These are phyloP conservation scores for Campaea margaritaria DNA, from an alignment of 2,888 invertebrate species.

Conservation along the genomic window DNA sequence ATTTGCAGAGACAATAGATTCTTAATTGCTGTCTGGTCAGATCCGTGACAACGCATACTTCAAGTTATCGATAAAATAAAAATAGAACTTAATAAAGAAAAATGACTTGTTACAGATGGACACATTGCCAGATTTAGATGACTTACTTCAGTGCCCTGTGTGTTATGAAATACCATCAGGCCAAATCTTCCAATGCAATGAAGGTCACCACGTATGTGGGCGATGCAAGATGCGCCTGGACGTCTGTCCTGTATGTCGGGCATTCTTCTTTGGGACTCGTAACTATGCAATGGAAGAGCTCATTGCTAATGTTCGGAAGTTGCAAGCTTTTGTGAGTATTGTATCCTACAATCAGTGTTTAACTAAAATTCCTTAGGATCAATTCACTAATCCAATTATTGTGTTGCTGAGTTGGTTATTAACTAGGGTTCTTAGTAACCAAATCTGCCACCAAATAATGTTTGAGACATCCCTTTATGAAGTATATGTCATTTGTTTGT, in stretches of 20 bases:
- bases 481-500: constrained; percentile 30
- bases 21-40: too few relatives aligned
- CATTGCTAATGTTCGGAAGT: constrained; percentile 76
- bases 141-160: constrained; percentile 85
- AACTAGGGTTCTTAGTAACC: too few relatives aligned
- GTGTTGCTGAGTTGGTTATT: too few relatives aligned
- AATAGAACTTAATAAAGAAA: constrained; percentile 25
- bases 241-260: constrained; percentile 82
- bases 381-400: too few relatives aligned
- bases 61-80: too few relatives aligned
- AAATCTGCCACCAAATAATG: too few relatives aligned
- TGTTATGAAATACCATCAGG: constrained; percentile 81
- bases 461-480: too few relatives aligned
- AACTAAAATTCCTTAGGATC: too few relatives aligned
- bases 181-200: constrained; percentile 81
- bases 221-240: constrained; percentile 76
- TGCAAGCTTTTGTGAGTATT: constrained; percentile 72
- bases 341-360: not conserved
- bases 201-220: constrained; percentile 85
- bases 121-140: constrained; percentile 78
- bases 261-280: constrained; percentile 79
- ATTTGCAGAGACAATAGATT: too few relatives aligned
- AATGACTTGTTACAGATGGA: constrained; percentile 59
- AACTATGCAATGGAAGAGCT: constrained; percentile 85
- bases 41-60: too few relatives aligned